Evolutionary conservation across 2,888 invertebrate species (phyloP), one percentile per base, ranked within the genome.

Genomic region (Chelonus formosanus): DNA sequence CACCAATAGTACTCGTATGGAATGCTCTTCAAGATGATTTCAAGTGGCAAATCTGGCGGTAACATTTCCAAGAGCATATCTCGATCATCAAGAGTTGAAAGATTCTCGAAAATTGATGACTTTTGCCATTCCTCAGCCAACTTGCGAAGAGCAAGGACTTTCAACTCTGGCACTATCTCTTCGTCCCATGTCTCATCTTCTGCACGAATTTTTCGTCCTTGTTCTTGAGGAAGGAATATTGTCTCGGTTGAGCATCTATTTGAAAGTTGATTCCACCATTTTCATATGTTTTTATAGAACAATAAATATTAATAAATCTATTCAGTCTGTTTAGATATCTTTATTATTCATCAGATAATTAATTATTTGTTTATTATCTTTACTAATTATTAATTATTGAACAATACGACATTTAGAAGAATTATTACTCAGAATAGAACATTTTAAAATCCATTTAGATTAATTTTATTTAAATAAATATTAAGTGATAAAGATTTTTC

Each of bases 1-100:
- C 88, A 84, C 91, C 91, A 91, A 80, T 90, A 91, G 78, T 87
- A 86, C 75, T 90, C 90, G 71, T 89, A 86, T 84, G 75, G 72
- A 80, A 86, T 77, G 54, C 67, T 74, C 43, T 67, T 70, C 62
- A 83, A 76, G 43, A 72, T 73, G 65, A 85, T 80, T 67, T 87
- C 87, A 47, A 91, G 83, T 2, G 89, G 88, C 65, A 91, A 85
- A 77, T 88, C 85, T 3, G 86, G 85, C 2, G 90, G 87, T 70
- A 88, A 85, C 65, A 89, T 82, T 82, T 90, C 90, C 80, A 90
- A 85, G 2, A 91, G 81, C 63, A 86, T 84, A 72, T 89, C 86
- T 43, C 86, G 80, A 74, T 91, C 90, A 68, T 86, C 86, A 72
- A 87, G 87, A 3, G 75, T 80, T 7, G 89, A 85, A 44, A 91